A percentile compares a stretch with the other conserved stretches of the same genome.
Evolutionary conservation across 2,113 vertebrate species (phyloP).

Genomic region (Centropus unirufus): DNA sequence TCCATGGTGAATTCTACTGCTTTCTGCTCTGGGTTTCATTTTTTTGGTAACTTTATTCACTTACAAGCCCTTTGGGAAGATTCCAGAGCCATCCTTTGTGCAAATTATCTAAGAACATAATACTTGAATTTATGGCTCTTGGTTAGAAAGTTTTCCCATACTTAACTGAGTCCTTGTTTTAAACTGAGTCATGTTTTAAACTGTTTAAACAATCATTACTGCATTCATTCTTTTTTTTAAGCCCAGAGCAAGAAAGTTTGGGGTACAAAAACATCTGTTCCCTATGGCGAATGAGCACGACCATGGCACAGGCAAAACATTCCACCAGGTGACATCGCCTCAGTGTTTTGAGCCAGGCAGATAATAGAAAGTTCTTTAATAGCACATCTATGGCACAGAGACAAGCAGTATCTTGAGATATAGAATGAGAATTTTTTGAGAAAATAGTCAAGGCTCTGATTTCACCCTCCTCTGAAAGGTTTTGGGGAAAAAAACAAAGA

Average conservation of each 20-base stretch:
- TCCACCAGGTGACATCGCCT: neutral
- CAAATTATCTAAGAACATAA: neutral
- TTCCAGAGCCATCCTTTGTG: neutral
- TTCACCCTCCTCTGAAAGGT: neutral
- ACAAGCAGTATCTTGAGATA: neutral
- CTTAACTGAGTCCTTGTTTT: neutral
- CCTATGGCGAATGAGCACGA: neutral
- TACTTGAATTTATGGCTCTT: neutral
- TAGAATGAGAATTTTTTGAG: neutral
- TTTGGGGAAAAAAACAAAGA: neutral
- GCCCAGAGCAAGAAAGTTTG: neutral
- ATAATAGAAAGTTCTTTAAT: neutral
- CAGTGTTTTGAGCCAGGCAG: neutral
- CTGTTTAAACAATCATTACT: neutral
- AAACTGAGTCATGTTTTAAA: neutral
- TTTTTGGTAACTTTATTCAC: neutral
- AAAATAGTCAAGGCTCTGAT: neutral
- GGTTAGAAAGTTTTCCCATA: neutral
- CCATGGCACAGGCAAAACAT: neutral
- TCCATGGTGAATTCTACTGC: neutral
- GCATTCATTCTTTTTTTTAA: neutral
- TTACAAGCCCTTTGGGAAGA: neutral
- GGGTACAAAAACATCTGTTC: neutral
- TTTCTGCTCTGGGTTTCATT: neutral
- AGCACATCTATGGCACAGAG: neutral